Evolutionary conservation across 2,888 invertebrate genomes (phyloP).

Genomic region (Tenthredo distinguenda): DNA sequence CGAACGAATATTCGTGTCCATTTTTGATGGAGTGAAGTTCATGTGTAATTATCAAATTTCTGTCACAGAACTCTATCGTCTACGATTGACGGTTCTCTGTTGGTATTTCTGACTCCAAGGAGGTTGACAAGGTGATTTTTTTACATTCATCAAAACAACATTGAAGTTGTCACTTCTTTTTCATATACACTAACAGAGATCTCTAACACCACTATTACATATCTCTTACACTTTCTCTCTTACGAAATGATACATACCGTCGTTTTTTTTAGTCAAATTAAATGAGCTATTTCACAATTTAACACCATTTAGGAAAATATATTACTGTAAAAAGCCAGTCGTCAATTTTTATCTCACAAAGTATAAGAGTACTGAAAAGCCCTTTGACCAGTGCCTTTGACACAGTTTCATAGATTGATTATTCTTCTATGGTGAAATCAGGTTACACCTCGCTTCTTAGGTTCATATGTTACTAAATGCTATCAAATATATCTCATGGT

Average conservation of each 20-base stretch:
- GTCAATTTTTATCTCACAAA: background rate
- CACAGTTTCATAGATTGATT: background rate
- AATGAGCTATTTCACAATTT: background rate
- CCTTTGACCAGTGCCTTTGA: background rate
- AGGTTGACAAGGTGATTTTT: slow-evolving; percentile 20
- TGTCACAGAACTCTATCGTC: background rate
- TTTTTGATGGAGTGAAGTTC: background rate
- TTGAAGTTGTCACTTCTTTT: background rate
- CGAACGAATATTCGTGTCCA: background rate
- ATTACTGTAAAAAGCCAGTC: background rate
- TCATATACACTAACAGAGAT: background rate
- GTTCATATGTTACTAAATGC: background rate
- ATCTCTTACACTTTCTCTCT: background rate
- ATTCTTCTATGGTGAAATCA: background rate
- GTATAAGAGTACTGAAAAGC: background rate
- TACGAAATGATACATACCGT: background rate
- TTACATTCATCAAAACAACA: background rate
- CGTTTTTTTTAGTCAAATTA: background rate
- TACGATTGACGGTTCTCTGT: background rate
- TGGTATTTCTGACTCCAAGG: background rate
- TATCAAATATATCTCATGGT: background rate
- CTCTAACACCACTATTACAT: background rate
- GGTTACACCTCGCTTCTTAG: background rate
- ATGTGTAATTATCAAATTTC: background rate
- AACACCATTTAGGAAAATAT: background rate